phyloP scores from a whole-genome alignment of 2,888 invertebrate genomes.

The Gortyna flavago region DNA sequence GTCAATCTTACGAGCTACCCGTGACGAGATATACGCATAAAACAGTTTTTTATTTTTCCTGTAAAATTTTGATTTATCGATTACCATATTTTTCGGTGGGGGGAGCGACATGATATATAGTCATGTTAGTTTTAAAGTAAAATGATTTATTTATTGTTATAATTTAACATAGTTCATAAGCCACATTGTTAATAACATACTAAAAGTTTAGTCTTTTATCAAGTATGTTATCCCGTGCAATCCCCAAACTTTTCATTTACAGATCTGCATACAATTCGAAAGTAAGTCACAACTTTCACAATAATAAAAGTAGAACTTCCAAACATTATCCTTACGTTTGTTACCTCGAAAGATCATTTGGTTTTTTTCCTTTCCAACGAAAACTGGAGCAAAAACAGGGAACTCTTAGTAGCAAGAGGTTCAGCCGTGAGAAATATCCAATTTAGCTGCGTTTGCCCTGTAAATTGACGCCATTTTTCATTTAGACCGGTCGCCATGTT shows the following conservation, averaged over 20 bases:
- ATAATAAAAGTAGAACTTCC: slow-evolving; percentile 35
- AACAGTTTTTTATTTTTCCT: no score
- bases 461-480: slow-evolving; percentile 89
- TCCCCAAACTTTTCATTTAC: slow-evolving; percentile 6
- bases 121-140: background rate
- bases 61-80: no score
- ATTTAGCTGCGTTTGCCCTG: slow-evolving; percentile 87
- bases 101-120: no score
- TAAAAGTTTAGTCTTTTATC: slow-evolving; percentile 4
- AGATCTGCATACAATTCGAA: slow-evolving; percentile 35
- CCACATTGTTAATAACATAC: no score
- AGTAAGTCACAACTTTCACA: slow-evolving; percentile 33
- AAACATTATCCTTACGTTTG: slow-evolving; percentile 47
- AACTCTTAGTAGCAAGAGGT: slow-evolving; percentile 74
- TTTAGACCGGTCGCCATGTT: slow-evolving; percentile 81
- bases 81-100: no score
- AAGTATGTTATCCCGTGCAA: background rate
- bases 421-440: slow-evolving; percentile 87
- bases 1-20: no score
- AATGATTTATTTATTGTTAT: background rate
- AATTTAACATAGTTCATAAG: no score
- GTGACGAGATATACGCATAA: no score
- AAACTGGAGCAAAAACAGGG: slow-evolving; percentile 72
- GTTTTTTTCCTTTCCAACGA: slow-evolving; percentile 51
- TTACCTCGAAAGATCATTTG: slow-evolving; percentile 58